Evolutionary conservation across 92 coral and sea anemone genomes (phyloP).

Genomic region (Zoanthus sociatus): DNA sequence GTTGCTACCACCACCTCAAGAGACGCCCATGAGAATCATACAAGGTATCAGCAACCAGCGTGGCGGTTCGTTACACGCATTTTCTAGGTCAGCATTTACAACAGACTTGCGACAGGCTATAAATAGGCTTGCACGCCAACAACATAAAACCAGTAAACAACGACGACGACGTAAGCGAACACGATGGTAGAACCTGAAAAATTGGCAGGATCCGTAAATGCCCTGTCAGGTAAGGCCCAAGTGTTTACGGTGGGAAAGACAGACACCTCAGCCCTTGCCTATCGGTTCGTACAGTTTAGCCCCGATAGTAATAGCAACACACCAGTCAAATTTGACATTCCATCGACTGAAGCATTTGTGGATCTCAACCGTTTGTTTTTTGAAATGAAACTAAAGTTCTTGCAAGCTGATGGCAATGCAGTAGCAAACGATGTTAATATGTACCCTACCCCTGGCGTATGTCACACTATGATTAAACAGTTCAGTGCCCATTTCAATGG

Average conservation of each 20-base stretch:
- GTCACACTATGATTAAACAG: slow-evolving; percentile 7
- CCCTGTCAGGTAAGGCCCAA: not conserved
- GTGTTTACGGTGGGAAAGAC: slow-evolving; percentile 2
- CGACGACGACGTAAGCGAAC: not conserved
- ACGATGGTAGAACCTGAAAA: slow-evolving; percentile 11
- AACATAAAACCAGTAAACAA: not conserved
- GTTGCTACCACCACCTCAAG: not conserved
- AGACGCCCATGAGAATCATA: not conserved
- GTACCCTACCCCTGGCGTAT: slow-evolving; percentile 1
- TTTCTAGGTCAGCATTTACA: not conserved
- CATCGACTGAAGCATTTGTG: not conserved
- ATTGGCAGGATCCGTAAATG: not conserved
- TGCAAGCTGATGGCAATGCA: not conserved
- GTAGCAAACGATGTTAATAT: not conserved
- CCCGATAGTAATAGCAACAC: not conserved
- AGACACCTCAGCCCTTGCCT: not conserved
- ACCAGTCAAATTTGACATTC: not conserved
- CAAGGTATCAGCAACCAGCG: not conserved
- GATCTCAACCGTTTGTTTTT: not conserved
- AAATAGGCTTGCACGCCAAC: not conserved
- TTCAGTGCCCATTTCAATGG: not conserved
- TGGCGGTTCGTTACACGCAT: not conserved
- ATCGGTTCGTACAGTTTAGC: not conserved
- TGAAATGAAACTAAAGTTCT: not conserved
- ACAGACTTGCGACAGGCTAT: not conserved